Evolutionary conservation across 2,113 vertebrate species (phyloP).

Genomic region (Spilogale gracilis): DNA sequence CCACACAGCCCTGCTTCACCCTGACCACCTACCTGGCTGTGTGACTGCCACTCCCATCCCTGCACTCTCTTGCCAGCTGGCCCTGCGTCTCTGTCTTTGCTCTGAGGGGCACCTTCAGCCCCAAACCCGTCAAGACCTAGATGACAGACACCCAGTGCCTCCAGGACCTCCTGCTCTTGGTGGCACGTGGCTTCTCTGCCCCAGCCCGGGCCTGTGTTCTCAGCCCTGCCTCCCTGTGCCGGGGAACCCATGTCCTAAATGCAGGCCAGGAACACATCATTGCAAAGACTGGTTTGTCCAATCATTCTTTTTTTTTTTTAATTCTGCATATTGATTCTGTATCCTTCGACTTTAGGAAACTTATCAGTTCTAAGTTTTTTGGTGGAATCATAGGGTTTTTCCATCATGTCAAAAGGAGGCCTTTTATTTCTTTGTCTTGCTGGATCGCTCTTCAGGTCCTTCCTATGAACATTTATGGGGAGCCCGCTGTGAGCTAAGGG

Average conservation of each 20-base stretch:
- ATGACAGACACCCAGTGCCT: rapidly evolving
- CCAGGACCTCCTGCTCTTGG: not conserved
- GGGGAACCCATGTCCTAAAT: not conserved
- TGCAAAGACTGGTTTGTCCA: not conserved
- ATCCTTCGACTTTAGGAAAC: not conserved
- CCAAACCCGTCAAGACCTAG: not conserved
- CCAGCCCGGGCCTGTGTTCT: not conserved
- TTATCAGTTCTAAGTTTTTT: not conserved
- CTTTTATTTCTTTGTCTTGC: not conserved
- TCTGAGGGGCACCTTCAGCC: not conserved
- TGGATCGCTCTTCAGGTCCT: not conserved
- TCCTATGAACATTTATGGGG: not conserved
- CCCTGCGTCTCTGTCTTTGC: not conserved
- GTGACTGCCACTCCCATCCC: not conserved
- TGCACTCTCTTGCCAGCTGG: not conserved
- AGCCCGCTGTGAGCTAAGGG: not conserved
- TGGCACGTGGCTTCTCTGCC: not conserved
- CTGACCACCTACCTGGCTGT: no score
- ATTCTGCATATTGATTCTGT: not conserved
- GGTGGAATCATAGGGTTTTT: not conserved
- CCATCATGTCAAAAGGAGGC: not conserved
- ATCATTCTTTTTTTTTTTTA: not conserved
- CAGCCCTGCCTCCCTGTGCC: rapidly evolving
- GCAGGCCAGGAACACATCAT: rapidly evolving
- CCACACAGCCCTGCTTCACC: rapidly evolving